Base-by-base conservation (phyloP, 2,113 vertebrate genomes). In the Myotis yumanensis region DNA sequence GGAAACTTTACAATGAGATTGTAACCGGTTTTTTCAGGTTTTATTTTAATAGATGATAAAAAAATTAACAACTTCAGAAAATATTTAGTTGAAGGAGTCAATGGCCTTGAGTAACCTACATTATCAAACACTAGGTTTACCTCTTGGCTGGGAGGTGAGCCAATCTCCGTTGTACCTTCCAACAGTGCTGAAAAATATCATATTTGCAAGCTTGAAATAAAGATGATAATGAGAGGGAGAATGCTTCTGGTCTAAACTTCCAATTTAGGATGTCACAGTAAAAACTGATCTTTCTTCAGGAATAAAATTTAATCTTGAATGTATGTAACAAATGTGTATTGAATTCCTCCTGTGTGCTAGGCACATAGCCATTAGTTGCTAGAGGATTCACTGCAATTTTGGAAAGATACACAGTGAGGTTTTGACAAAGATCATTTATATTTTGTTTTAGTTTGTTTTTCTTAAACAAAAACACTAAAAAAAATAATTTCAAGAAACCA, bases 31-130 rank as follows among this genome's bases (percentile, higher is more conserved):
- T 76, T 76, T 87, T 83, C 59, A 85, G 59, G 25, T 69, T 94
- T 81, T 81, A 81, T 94, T 94, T 12, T 82, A 75, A 89, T 69
- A 81, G 8, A 73, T 43, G 15, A 62, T 84, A 79, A 68, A 57
- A 11, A 25, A 8, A 32, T 28, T 79, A 43, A 82, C 32, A 73
- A 48, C 57, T 48, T 84, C 14, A 95, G 11, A 28, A 69, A 84
- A 68, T 48, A 14, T 83, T 83, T 72, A 11, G 2, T 62, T 35
- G 32, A 52, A 85, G 32, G 75, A 71, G 10, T 75, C 73, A 62
- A 46, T 30, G 57, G 25, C n/a, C 16, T 73, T 35, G 30, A 77
- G 14, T 52, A 94, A 71, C 11, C 6, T 32, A 88, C n/a, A 57
- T 84, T 57, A 43, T 80, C 71, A 88, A 52, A 52, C 9, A 68